Base-by-base conservation (phyloP, 2,888 invertebrate genomes). In the Mesopsocus fuscifrons region DNA sequence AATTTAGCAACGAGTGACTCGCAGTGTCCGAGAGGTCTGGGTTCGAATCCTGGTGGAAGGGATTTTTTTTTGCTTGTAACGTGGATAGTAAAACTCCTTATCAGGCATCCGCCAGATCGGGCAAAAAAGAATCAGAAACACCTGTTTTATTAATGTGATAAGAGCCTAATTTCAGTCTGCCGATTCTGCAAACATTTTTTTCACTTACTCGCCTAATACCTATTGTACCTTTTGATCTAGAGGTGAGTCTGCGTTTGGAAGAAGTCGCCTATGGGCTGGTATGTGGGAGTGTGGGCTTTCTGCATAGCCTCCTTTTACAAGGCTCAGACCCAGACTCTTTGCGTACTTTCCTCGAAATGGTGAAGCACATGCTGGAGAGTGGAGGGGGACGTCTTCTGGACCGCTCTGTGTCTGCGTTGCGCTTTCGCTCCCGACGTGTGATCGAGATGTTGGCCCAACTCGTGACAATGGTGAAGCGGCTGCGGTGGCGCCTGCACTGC, bases 261-360 rank as follows among this genome's bases (percentile, higher is more conserved):
- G 69, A 69, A 53, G 72, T 69, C 49, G 63, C 73, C 3, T 74
- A 72, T 54, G 72, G 71, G 1, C 63, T 69, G 3, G 66, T 67
- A 9, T 72, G 71, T 49, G 71, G 69, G 1, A 62, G 71, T 32
- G 62, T 69, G 1, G 69, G 69, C 1, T 71, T 72, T 53, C 65
- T 74, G 43, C 70, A 72, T 49, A 69, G 69, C 45, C 54, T 73
- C 5, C 53, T 74, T 21, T 66, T 70, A 57, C 69, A 68, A 46
- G 68, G 71, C 44, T 60, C 64, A 2, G 59, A 61, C 2, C 57
- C 65, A 1, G 71, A 72, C 16, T 67, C 67, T 47, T 57, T 68
- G 4, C 52, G 62, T 3, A 68, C 71, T 48, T 73, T 73, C 52
- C 62, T 69, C 1, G 70, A 72, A 26, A 63, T 72, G 34, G 72